Evolutionary conservation across 2,888 invertebrate species (phyloP).

Genomic region (Nomada goodeniana): DNA sequence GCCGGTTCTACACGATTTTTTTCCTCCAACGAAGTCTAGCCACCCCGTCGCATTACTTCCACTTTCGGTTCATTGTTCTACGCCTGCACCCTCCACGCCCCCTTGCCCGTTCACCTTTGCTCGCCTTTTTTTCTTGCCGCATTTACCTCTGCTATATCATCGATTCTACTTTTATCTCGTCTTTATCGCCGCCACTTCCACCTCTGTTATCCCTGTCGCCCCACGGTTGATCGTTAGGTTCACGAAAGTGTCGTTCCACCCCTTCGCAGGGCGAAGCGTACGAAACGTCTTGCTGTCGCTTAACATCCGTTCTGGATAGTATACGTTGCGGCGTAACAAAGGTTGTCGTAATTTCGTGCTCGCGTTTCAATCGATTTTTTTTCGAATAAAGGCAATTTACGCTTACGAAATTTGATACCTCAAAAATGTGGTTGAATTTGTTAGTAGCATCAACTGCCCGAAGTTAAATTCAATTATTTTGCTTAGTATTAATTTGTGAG

Average conservation of each 20-base stretch:
- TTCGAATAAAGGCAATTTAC: no score
- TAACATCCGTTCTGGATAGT: not conserved
- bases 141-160: constrained; percentile 20
- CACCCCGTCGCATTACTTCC: constrained; percentile 18
- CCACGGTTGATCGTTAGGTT: constrained; percentile 17
- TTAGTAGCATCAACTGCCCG: no score
- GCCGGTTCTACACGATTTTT: constrained; percentile 25
- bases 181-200: constrained; percentile 32
- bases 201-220: constrained; percentile 25
- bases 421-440: no score
- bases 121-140: constrained; percentile 1
- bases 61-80: constrained; percentile 39
- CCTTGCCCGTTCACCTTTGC: not conserved
- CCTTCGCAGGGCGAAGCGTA: not conserved
- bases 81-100: not conserved
- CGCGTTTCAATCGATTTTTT: not conserved
- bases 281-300: not conserved
- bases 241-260: not conserved
- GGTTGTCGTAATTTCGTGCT: not conserved
- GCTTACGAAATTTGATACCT: no score
- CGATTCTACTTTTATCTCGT: constrained; percentile 29
- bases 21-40: not conserved
- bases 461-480: no score
- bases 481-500: no score
- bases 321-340: not conserved